Base-by-base conservation (phyloP, 1,140 invertebrate species). In the Monochamus saltuarius region DNA sequence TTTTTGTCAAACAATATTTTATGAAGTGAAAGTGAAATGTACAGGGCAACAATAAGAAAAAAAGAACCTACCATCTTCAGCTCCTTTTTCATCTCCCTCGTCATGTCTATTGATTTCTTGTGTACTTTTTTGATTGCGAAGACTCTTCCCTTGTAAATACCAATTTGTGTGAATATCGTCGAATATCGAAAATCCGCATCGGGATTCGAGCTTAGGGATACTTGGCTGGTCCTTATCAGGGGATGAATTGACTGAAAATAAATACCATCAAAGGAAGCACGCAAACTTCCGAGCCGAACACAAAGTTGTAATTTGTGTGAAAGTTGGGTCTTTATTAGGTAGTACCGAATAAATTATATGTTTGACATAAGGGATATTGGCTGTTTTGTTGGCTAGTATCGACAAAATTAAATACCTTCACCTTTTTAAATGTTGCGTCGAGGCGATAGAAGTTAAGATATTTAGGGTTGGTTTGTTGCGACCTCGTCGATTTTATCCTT, bases 61-160 rank as follows among this genome's bases (percentile, higher is more conserved):
- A 29, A 42, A 13, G 9, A 37, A 42, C n/a, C 83, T 76, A 91
- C 91, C 77, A 92, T 84, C 85, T 97, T 97, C 45, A 98, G 83
- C 81, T 98, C 94, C 72, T 95, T 95, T 75, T 97, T 97, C 83
- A 97, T 94, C 69, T 89, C 88, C 45, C 94, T 80, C 0, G 87
- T 95, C 8, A 97, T 90, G 69, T 97, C 95, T 16, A 96, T 88
- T 36, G 88, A 87, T 77, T 92, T 92, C 72, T 92, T 90, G 52
- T 87, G 81, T 0, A 96, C 83, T 52, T 87, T 86, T 70, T 96
- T 96, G 9, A 98, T 85, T 0, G 95, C 92, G 36, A 96, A 88
- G 11, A 89, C 84, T 70, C 89, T 82, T 0, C 94, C 94, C 66
- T 89, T 89, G 76, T 96, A 97, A 19, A 94, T 84, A 0, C 92